Conservation (phyloP, 2,888 invertebrate species). For the Mycalesis mineus region DNA sequence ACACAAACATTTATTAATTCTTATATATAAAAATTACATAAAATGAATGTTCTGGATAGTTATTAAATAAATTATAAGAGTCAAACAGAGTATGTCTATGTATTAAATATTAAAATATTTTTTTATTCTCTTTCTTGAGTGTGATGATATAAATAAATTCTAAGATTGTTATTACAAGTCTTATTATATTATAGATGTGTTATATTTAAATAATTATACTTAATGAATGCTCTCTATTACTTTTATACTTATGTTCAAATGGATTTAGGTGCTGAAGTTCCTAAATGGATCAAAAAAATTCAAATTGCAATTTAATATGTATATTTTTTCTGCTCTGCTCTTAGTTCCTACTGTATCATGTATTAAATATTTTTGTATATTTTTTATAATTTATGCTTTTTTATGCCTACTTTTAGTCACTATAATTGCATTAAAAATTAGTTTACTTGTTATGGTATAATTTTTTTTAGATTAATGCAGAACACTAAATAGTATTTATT, state of each 20-base stretch:
- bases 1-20: constrained; percentile 1
- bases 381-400: constrained; percentile 18
- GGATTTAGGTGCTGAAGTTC: constrained; percentile 13
- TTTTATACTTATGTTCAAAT: constrained; percentile 5
- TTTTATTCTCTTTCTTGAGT: constrained; percentile 21
- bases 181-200: constrained; percentile 2
- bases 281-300: constrained; percentile 12
- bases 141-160: constrained; percentile 10
- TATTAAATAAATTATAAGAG: constrained; percentile 12
- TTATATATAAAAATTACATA: background rate
- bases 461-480: constrained; percentile 8
- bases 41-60: constrained; percentile 16
- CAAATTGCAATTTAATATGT: background rate
- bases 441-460: background rate
- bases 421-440: constrained; percentile 8
- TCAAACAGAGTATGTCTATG: constrained; percentile 12
- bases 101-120: constrained; percentile 24
- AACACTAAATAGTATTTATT: background rate
- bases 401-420: constrained; percentile 19
- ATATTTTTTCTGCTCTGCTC: constrained; percentile 17
- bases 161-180: constrained; percentile 11
- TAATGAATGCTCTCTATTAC: constrained; percentile 18
- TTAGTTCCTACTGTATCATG: constrained; percentile 24
- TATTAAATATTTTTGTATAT: constrained; percentile 17
- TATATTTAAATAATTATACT: constrained; percentile 9